Base-by-base conservation (phyloP, 2,113 vertebrate genomes). In the Hippocampus abdominalis region DNA sequence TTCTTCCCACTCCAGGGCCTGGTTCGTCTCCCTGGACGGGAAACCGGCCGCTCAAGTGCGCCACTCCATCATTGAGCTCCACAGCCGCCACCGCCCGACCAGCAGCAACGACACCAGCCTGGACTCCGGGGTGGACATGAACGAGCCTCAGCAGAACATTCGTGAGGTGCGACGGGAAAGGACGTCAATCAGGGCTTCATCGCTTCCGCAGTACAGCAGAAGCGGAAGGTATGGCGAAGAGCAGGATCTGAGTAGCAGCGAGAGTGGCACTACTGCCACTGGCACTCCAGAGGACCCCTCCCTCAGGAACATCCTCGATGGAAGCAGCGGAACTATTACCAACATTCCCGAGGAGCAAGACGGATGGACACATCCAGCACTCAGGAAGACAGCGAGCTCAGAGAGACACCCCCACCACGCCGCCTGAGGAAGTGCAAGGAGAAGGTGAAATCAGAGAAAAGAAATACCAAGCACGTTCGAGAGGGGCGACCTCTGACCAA, bases 61-160 rank as follows among this genome's bases (percentile, higher is more conserved):
- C 69, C 97, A 98, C 83, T 98, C 97, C 40, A 94, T 97, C 72
- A 96, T 98, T 46, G 95, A 96, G 86, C 91, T 98, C 70, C 93
- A 92, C 73, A 92, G 93, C 77, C 94, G 93, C 78, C 93, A 91
- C 61, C 93, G 93, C 66, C 94, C 95, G 2, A 86, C 93, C 0
- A 95, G 96, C 89, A 97, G 96, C 80, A 97, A 98, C 0, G 97
- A 97, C 81, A 95, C 95, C 18, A 98, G 97, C 80, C 90, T 98
- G 73, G 97, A 98, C 86, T 98, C 97, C 0, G 97, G 97, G 0
- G 96, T 98, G 75, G 97, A 98, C 83, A 97, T 98, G 96, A 97
- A 96, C 16, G 97, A 98, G 86, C 95, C 92, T 25, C 94, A 92
- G 72, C 93, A 91, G 2, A 89, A 81, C 57, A 83, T 86, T 57